A percentile compares a stretch with the other conserved stretches of the same genome.
Evolutionary conservation across 2,888 invertebrate genomes (phyloP).

Genomic region (Geophilus truncorum): DNA sequence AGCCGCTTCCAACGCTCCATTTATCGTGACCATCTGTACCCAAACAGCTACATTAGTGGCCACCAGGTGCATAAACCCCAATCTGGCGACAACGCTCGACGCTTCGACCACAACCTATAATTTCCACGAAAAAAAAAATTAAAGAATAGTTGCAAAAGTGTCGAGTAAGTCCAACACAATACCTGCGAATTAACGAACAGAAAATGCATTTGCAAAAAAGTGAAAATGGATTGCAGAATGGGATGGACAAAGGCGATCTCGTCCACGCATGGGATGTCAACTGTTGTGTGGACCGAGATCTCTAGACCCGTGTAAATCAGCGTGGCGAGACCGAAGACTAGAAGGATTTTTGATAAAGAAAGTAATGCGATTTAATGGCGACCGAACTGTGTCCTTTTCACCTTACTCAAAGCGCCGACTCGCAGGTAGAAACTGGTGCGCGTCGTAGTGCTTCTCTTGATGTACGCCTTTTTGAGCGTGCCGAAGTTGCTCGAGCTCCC

Average conservation of each 20-base stretch:
- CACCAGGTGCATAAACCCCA: constrained; percentile 56
- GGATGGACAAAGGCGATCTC: constrained; percentile 56
- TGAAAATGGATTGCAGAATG: constrained; percentile 56
- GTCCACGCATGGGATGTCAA: constrained; percentile 46
- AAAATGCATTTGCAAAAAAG: constrained; percentile 58
- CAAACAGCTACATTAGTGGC: constrained; percentile 56
- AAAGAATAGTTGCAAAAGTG: background rate
- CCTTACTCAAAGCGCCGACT: constrained; percentile 47
- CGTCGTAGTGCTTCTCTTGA: constrained; percentile 52
- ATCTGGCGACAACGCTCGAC: constrained; percentile 53
- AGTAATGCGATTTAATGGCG: background rate
- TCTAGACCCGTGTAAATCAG: constrained; percentile 56
- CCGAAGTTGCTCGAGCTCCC: constrained; percentile 53
- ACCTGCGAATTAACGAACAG: constrained; percentile 57
- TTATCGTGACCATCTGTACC: constrained; percentile 55
- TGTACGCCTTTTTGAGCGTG: constrained; percentile 55
- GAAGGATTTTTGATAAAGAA: constrained; percentile 32
- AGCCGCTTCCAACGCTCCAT: constrained; percentile 48
- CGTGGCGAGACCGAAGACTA: constrained; percentile 56
- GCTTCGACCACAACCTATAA: constrained; percentile 51
- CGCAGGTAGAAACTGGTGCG: constrained; percentile 51
- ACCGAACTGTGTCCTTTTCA: background rate
- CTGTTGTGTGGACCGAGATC: constrained; percentile 54
- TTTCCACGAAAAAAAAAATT: background rate
- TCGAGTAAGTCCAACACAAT: no score